Evolutionary conservation across 2,797 vertebrate species (phyloP).

Genomic region (Epinephelus coioides): DNA sequence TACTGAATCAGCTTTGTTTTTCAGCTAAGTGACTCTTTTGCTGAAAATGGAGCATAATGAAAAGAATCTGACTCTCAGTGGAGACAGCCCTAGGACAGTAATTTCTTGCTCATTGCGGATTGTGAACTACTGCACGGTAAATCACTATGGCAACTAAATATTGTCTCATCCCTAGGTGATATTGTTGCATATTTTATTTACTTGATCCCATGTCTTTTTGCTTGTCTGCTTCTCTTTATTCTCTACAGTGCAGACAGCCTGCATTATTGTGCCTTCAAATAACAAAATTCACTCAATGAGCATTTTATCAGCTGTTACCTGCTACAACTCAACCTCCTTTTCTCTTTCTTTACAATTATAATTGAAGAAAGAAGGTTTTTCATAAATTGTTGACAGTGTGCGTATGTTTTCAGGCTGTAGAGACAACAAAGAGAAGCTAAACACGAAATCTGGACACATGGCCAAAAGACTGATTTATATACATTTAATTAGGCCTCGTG

Average conservation of each 20-base stretch:
- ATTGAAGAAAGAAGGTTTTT: neutral
- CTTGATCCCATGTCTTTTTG: neutral
- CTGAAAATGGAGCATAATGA: slow-evolving; percentile 23
- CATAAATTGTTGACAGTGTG: neutral
- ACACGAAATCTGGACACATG: neutral
- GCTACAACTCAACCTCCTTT: too few species aligned
- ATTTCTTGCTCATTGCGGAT: slow-evolving; percentile 1
- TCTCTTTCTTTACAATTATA: neutral
- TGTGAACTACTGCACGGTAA: neutral
- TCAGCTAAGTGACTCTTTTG: slow-evolving; percentile 25
- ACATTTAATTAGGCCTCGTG: neutral
- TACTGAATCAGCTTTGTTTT: slow-evolving; percentile 26
- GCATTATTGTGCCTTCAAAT: neutral
- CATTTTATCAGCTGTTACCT: neutral
- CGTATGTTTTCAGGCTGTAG: neutral
- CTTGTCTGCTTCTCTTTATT: neutral
- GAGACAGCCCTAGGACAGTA: neutral
- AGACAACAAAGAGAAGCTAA: neutral
- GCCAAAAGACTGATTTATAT: neutral
- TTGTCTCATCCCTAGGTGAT: neutral
- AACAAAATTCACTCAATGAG: too few species aligned
- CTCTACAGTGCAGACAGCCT: neutral
- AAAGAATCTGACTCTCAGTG: neutral
- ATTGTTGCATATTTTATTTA: neutral
- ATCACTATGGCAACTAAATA: slow-evolving; percentile 16